Evolutionary conservation across 2,888 invertebrate genomes (phyloP), one percentile per base, ranked within the genome.

Genomic region (Argynnis bischoffii): DNA sequence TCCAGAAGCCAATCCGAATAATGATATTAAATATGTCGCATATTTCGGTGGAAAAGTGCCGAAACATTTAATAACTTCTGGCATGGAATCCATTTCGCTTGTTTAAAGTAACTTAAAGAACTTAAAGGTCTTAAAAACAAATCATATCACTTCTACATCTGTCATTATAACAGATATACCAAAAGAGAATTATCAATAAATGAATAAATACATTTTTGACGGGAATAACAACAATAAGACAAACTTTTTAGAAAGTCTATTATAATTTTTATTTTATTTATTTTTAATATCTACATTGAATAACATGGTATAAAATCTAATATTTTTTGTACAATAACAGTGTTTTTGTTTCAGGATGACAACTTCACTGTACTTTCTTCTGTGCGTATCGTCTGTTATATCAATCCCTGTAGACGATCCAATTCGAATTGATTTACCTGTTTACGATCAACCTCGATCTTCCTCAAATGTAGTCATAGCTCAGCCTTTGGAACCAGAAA

Each of bases 391-490:
- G 41, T 78, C 77, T 11, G 79, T 83, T 70, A 67, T 79, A 31
- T 76, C 86, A 26, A 85, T 84, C 1, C 92, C 93, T 16, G 75
- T 76, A 2, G 90, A 91, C 66, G 85, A 83, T 11, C 91, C 91
- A 0, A 76, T 92, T 13, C 81, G 83, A 3, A 82, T 92, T 3
- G 92, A 92, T 59, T 74, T 92, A 51, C 92, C 91, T 2, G 90
- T 92, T 0, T 91, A 89, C 75, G 82, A 90, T 69, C 79, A 81
- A 60, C 84, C 89, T 0, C 76, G 80, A 66, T 66, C 74, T 14
- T 74, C 72, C 26, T 74, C 84, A 1, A 77, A 78, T 35, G 69
- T 76, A 2, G 69, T 71, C 6, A 67, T 79, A 11, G 73, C 79
- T 0, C 72, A 80, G 53, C 81, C 83, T 0, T 65, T 85, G 6